A percentile compares a stretch with the other conserved stretches of the same genome.
These are phyloP conservation scores for Drosophila ironensis DNA, from an alignment of 1,140 invertebrate species.

Conservation along the genomic window DNA sequence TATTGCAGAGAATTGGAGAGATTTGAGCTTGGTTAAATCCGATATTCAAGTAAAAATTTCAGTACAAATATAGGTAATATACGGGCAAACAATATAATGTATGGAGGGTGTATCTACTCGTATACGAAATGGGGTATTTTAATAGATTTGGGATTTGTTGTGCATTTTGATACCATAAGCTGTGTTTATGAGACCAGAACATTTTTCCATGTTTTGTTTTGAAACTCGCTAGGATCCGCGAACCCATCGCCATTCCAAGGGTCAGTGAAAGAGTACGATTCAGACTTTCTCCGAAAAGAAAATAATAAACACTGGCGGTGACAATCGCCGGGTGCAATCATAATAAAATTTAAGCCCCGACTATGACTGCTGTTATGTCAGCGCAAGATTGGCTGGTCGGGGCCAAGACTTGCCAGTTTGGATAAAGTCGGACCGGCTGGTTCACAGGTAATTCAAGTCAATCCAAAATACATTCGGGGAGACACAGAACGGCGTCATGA, in stretches of 20 bases:
- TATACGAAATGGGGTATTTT: no score
- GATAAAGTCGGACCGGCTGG: conserved; percentile 16
- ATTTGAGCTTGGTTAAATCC: no score
- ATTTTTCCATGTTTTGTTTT: no score
- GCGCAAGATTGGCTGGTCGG: conserved; percentile 7
- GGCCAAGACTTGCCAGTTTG: conserved; percentile 4
- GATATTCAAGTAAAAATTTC: no score
- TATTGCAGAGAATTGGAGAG: no score
- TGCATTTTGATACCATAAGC: no score
- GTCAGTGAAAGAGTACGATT: conserved; percentile 1
- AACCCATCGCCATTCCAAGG: not conserved
- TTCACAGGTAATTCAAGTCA: conserved; percentile 73
- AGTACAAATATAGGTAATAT: no score
- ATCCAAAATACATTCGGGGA: conserved; percentile 21
- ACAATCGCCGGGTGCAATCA: conserved; percentile 19
- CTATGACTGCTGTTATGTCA: conserved; percentile 29
- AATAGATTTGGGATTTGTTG: no score
- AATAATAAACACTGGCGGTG: not conserved
- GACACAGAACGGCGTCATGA: conserved; percentile 54
- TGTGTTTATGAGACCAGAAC: no score
- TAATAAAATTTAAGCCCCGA: conserved; percentile 22
- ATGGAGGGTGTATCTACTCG: no score
- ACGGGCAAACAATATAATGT: no score
- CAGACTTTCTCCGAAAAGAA: conserved; percentile 27
- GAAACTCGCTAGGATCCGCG: not conserved